Evolutionary conservation across 2,797 vertebrate genomes (phyloP), one percentile per base, ranked within the genome.

Genomic region (Choloepus didactylus): DNA sequence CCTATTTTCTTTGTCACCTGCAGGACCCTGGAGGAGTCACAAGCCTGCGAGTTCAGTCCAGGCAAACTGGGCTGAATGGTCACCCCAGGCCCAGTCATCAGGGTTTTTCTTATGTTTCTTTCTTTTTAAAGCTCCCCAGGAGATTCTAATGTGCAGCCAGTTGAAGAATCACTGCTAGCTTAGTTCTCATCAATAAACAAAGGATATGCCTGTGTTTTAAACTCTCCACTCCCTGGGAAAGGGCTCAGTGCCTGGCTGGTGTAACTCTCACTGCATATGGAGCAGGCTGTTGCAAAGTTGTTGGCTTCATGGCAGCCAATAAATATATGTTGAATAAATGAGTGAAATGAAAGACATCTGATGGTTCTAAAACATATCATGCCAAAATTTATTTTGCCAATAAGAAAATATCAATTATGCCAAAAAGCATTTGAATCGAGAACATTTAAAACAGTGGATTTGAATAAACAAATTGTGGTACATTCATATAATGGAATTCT

Each of bases 361-460:
- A 38, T 18, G 75, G 56, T 14, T 77, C 46, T 67, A 85, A 35
- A 94, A 83, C 27, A 62, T 1, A 64, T 12, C 21, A 11, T 2
- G 76, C 7, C 16, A 72, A 46, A 69, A 51, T 69, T 81, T 69
- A 89, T 44, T 87, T 66, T 81, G 51, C 3, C 81, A 76, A 19
- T 75, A 75, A 92, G 67, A 89, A 95, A 84, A 44, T 72, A 87
- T 51, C 25, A 9, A 44, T 76, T 41, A 69, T 38, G 4, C 51
- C 18, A 29, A 84, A 95, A 87, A 97, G 15, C 7, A 72, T 46
- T 73, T 89, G 41, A 56, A 80, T 82, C 7, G 56, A 89, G 56
- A 73, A 85, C 86, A 67, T 29, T 72, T 70, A 69, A 81, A 75
- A 31, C 31, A 3, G 2, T 12, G 15, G 35, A 38, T 83, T 69